Conservation (phyloP, 2,113 vertebrate species). For the Microtus ochrogaster region DNA sequence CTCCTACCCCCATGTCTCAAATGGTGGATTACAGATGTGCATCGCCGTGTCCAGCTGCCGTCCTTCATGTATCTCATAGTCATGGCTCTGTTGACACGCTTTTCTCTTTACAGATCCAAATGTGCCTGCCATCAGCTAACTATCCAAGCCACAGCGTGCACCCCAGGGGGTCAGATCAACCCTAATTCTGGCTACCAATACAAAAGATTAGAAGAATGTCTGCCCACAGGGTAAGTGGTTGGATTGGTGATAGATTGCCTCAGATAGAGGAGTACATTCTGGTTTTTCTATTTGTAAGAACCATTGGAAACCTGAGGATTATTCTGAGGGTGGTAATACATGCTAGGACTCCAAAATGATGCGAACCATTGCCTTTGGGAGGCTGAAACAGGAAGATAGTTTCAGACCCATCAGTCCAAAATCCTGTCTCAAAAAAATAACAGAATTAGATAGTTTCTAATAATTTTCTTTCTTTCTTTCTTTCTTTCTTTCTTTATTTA, state of each 20-base stretch:
- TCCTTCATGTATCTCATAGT: background rate
- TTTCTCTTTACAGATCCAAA: constrained; percentile 88
- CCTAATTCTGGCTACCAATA: constrained; percentile 92
- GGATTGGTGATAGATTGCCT: background rate
- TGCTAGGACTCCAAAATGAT: background rate
- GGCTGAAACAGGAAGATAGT: background rate
- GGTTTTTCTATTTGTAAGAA: background rate
- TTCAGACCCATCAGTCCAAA: background rate
- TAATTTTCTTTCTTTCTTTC: constrained; percentile 39
- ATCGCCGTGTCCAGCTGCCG: background rate
- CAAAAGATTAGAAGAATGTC: constrained; percentile 96
- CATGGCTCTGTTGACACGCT: background rate
- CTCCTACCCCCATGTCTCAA: background rate
- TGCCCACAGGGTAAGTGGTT: constrained; percentile 94
- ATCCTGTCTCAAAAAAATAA: background rate
- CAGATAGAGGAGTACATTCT: background rate
- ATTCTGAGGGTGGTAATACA: background rate
- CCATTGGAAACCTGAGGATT: constrained; percentile 5
- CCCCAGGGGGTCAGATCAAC: constrained; percentile 95
- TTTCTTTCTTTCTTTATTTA: no score
- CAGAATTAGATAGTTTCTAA: background rate
- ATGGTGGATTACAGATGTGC: background rate
- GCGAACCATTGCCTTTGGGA: background rate
- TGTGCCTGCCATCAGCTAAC: constrained; percentile 98
- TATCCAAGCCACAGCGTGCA: constrained; percentile 95